Base-by-base conservation (phyloP, 2,888 invertebrate genomes). In the Rotaria macrura region DNA sequence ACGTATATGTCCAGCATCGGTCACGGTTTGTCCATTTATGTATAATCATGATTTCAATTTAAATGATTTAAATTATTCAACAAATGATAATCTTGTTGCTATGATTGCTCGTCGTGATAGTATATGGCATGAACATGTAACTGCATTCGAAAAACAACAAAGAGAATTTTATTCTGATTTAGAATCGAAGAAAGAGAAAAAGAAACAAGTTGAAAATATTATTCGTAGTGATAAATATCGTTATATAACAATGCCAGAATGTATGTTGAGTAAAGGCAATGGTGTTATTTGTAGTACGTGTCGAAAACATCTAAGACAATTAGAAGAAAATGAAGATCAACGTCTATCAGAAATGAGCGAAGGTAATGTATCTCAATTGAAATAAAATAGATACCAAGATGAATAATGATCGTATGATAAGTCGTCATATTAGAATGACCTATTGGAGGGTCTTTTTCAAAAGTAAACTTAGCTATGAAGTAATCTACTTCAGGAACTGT, bases 191-290 rank as follows among this genome's bases (percentile, higher is more conserved):
- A 14, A 0, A 43, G 23, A 2, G 14, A 43, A 20, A 43, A 23
- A 43, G 12, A 43, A 25, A 5, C 40, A 40, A n/a, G 20, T 17
- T 5, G 79, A 65, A 34, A 2, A 29, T 65, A 7, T 79, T 25
- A 43, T 79, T n/a, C 79, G 79, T 1, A 79, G 79, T 79, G 43
- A 79, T 43, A 79, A 43, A 79, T 79, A 79, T 79, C 43, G 40
- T 5, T 79, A 79, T 43, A 79, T 79, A 79, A 79, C 79, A 43
- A 79, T 79, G 43, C 79, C 79, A 1, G n/a, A 79, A 43, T 79
- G 79, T 79, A 14, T 79, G 25, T 79, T 79, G 43, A 14, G 9
- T 25, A 25, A n/a, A 43, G n/a, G 43, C 25, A 25, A 43, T 79
- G 79, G 79, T 25, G 2, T 43, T 25, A 23, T 79, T 23, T 79